Base-by-base conservation (phyloP, 2,888 invertebrate species). In the Liodrosophila aerea region DNA sequence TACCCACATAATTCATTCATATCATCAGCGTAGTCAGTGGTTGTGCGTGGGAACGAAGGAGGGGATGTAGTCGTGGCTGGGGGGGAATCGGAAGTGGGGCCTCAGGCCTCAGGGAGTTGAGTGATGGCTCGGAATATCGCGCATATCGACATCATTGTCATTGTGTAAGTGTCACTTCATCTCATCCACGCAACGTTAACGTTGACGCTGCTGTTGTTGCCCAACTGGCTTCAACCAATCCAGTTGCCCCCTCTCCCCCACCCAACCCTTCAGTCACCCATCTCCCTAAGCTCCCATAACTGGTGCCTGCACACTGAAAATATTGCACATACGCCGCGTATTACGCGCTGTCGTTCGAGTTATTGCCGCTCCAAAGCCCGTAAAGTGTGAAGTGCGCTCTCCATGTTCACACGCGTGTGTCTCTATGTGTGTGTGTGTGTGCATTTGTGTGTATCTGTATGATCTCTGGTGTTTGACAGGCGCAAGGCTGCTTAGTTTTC, bases 1-100 rank as follows among this genome's bases (percentile, higher is more conserved):
- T 75, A 73, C 71, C 72, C 85, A 70, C 87, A 86, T 86, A 85
- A 87, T 85, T 87, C 87, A 87, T 87, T 86, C 87, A 87, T 87
- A 87, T 82, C 86, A 76, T 77, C 86, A 84, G 74, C 67, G 72
- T 40, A 37, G 50, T 47, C 81, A 73, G 65, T 64, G 75, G 39
- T 15, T 30, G 4, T 12, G 8, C 7, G 1, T 4, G 16, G 60
- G 54, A 33, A 36, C 31, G 30, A 36, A 34, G 51, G 9, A 36
- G 30, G 27, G n/a, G 31, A 13, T 30, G 18, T 27, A 9, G 11
- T 34, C 13, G 34, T 16, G 31, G 16, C 15, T 7, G 12, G 0
- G 31, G 29, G 16, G 13, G 47, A 39, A 11, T 8, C 18, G 16
- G 37, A 9, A 33, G 63, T 46, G 31, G 31, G 30, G 22, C 33